Evolutionary conservation across 2,113 vertebrate genomes (phyloP).

Genomic region (Dipodomys stephensi): DNA sequence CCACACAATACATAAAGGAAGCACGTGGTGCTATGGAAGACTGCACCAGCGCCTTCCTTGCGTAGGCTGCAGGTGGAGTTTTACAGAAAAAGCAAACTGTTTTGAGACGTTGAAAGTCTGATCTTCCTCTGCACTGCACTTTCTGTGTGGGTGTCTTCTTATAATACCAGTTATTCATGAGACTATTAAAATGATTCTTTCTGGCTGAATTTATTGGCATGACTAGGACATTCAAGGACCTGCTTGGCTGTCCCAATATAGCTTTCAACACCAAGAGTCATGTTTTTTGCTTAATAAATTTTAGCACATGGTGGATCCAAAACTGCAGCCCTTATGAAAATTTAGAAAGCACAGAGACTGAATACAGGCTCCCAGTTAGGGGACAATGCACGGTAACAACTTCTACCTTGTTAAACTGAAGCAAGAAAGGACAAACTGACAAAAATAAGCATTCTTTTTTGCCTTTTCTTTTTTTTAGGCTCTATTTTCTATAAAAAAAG

Average conservation of each 20-base stretch:
- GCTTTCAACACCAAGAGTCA: conserved; percentile 54
- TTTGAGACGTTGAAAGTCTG: conserved; percentile 67
- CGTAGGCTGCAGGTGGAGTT: conserved; percentile 86
- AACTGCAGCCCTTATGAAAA: conserved; percentile 63
- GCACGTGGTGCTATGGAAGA: conserved; percentile 72
- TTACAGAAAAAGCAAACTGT: conserved; percentile 58
- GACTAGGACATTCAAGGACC: conserved; percentile 47
- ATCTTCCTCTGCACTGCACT: conserved; percentile 65
- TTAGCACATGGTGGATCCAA: conserved; percentile 67
- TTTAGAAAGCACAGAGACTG: conserved; percentile 41
- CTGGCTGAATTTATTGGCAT: conserved; percentile 76
- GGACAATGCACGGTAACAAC: background rate
- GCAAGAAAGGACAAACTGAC: background rate
- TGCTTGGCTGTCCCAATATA: conserved; percentile 64
- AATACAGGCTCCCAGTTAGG: conserved; percentile 40
- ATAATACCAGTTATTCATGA: conserved; percentile 70
- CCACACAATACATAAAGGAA: conserved; percentile 87
- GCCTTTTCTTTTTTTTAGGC: conserved; percentile 55
- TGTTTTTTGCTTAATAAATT: conserved; percentile 73
- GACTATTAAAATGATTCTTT: conserved; percentile 75
- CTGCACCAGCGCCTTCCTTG: conserved; percentile 75
- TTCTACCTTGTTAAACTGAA: conserved; percentile 22
- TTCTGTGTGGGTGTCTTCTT: conserved; percentile 70
- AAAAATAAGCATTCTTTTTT: background rate
- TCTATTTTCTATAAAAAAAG: conserved; percentile 24